Evolutionary conservation across 2,888 invertebrate genomes (phyloP).

Genomic region (Netelia virgata): DNA sequence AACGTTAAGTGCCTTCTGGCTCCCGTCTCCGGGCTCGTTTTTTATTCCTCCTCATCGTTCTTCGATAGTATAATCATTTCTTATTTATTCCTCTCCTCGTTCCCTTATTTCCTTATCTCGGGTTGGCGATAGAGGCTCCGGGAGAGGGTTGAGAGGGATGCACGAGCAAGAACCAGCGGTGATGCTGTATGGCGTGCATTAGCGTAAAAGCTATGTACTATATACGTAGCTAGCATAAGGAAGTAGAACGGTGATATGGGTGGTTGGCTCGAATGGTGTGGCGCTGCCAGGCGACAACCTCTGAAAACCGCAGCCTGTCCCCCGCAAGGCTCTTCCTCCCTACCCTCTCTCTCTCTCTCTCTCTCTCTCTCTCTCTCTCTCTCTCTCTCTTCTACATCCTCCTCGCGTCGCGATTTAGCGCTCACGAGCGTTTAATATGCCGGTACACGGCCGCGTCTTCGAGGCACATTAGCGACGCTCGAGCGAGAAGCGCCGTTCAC

Average conservation of each 20-base stretch:
- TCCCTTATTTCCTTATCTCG: slow-evolving; percentile 65
- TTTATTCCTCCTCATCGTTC: slow-evolving; percentile 21
- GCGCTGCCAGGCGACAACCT: slow-evolving; percentile 49
- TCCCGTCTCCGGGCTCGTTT: slow-evolving; percentile 8
- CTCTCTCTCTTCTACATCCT: slow-evolving; percentile 13
- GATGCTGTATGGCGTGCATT: slow-evolving; percentile 64
- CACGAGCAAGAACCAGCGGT: slow-evolving; percentile 44
- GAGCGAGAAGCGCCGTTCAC: slow-evolving; percentile 55
- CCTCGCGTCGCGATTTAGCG: slow-evolving; percentile 63
- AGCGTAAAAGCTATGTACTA: slow-evolving; percentile 58
- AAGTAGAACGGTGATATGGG: slow-evolving; percentile 61
- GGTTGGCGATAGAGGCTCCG: slow-evolving; percentile 31
- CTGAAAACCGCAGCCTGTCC: slow-evolving; percentile 55
- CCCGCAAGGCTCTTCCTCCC: slow-evolving; percentile 30
- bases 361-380: slow-evolving; percentile 18
- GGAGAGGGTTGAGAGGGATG: slow-evolving; percentile 45
- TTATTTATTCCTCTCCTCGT: slow-evolving; percentile 61
- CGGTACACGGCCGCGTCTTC: slow-evolving; percentile 80
- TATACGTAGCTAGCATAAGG: slow-evolving; percentile 51
- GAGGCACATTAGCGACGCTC: slow-evolving; percentile 79
- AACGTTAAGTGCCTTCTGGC: neutral
- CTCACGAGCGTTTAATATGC: slow-evolving; percentile 79
- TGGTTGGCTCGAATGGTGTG: slow-evolving; percentile 49
- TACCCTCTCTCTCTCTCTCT: slow-evolving; percentile 19
- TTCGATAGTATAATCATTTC: slow-evolving; percentile 58